Base-by-base conservation (phyloP, 2,797 vertebrate species). In the Prunella strophiata region DNA sequence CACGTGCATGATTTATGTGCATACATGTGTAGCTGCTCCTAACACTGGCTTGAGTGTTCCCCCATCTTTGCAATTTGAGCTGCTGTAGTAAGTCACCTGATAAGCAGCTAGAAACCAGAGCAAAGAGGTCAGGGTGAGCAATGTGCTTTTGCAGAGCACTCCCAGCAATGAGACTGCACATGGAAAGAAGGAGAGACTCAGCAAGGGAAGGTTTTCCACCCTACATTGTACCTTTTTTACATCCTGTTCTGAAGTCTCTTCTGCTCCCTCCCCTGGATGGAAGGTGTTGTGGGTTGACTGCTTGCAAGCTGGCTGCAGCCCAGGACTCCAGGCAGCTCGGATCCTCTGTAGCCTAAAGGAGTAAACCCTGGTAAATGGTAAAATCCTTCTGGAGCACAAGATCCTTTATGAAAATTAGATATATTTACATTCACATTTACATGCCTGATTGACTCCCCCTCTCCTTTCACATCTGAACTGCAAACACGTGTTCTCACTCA, bases 381-480 rank as follows among this genome's bases (percentile, higher is more conserved):
- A 93, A 93, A 93, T 32, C 63, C n/a, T 78, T 81, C 50, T 65
- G 51, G 25, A 80, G 25, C 38, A 25, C 55, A 62, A 43, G 63
- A 43, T 68, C 65, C 45, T 83, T 91, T 65, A 82, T 62, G 88
- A 81, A 95, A 62, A 80, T 77, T 94, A 76, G 51, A 52, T 38
- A 57, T 13, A 27, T 71, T 90, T 88, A 78, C n/a, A 71, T 82
- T 71, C 32, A 59, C 20, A 42, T 71, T 89, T 87, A 81, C 42
- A 75, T 82, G 77, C 30, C 85, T 65, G 74, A 87, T 14, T 92
- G 74, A 76, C 55, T 72, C 23, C 26, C 68, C 38, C 45, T 84
- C n/a, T 88, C 70, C 81, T 87, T 87, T 93, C 70, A 85, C 51
- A 88, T 72, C 65, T 85, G 47, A 88, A 73, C 66, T 82, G 59